Base-by-base conservation (phyloP, 2,113 vertebrate genomes). In the Philantomba maxwellii region DNA sequence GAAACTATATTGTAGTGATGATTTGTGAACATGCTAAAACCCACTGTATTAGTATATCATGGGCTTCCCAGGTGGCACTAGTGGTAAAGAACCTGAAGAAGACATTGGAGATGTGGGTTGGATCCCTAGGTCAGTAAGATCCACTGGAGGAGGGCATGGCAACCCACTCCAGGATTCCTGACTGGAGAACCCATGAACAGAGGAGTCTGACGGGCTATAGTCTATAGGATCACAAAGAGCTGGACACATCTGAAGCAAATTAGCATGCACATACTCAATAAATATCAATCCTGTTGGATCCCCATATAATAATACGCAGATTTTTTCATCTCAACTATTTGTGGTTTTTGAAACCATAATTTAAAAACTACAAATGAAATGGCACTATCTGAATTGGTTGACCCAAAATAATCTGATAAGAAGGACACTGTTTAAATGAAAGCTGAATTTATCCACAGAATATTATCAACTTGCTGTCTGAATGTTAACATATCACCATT, bases 401-500 rank as follows among this genome's bases (percentile, higher is more conserved):
- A 89, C 15, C 13, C 55, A 78, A 95, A 93, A 66, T 91, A 84
- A 97, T 93, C 26, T 75, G 58, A 91, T n/a, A 77, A 8, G 49
- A 97, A 90, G 12, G 28, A 95, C 95, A 30, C 19, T 70, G 25
- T 57, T 94, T 97, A 94, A 91, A 77, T 43, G 15, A 93, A 95
- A 83, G 77, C 33, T 89, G 26, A 92, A 86, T 93, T 94, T 96
- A 81, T 75, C 51, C 33, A 47, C 49, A 91, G 11, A 70, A 85
- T 75, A 57, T 45, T 86, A 73, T 84, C 80, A 81, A 23, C 21
- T 88, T 95, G 7, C 30, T 84, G 89, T 96, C 33, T 86, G 53
- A 94, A 93, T 95, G 36, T 43, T 95, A 93, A 93, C 39, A 95
- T 87, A 60, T 89, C 82, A 83, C 33, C 88, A 87, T 93, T 93